Evolutionary conservation across 2,888 invertebrate genomes (phyloP).

Genomic region (Halictus ligatus): DNA sequence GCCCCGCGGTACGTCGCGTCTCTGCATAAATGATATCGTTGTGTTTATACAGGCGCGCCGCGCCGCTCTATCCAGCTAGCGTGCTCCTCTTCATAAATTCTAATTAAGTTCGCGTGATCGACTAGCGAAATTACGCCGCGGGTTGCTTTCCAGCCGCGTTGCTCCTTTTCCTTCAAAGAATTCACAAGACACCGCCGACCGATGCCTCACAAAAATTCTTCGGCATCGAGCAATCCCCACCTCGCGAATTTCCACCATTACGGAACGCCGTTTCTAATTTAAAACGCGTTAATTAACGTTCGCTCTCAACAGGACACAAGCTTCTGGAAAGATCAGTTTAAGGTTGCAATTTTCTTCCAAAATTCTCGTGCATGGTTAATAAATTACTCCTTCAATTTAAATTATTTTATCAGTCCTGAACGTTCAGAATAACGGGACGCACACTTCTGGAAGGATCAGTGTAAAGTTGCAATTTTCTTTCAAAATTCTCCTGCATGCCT

Average conservation of each 20-base stretch:
- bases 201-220: not conserved
- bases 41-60: slow-evolving; percentile 73
- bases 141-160: slow-evolving; percentile 36
- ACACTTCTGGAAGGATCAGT: not conserved
- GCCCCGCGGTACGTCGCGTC: slow-evolving; percentile 74
- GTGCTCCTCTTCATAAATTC: slow-evolving; percentile 80
- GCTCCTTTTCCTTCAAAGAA: not conserved
- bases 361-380: not conserved
- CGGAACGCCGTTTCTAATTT: not conserved
- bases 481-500: not conserved
- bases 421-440: no score
- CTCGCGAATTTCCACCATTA: not conserved
- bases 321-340: not conserved
- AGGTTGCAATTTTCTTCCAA: not conserved
- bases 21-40: slow-evolving; percentile 79
- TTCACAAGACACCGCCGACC: not conserved
- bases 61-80: slow-evolving; percentile 60
- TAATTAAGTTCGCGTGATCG: slow-evolving; percentile 81
- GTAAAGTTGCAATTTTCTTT: not conserved
- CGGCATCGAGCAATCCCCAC: not conserved
- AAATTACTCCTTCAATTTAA: no score
- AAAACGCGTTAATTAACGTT: not conserved
- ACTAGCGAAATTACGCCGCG: slow-evolving; percentile 64
- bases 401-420: no score
- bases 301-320: not conserved